Evolutionary conservation across 2,113 vertebrate genomes (phyloP), one percentile per base, ranked within the genome.

Genomic region (Gambusia affinis): DNA sequence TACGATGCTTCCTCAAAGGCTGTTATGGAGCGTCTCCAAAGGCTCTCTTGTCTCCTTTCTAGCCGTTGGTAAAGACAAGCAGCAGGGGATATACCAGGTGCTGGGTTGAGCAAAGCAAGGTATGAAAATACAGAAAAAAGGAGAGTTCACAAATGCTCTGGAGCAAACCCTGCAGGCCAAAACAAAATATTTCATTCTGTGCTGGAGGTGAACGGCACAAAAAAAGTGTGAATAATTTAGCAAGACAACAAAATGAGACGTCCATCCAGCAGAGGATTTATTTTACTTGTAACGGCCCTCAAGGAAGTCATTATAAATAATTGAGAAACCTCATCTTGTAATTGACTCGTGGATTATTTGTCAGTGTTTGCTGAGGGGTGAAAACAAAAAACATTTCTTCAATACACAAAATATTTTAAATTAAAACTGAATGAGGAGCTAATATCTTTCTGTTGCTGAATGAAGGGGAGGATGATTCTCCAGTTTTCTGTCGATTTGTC

Each of bases 251-350:
- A 73, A 77, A 82, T 28, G 39, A 76, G 51, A 57, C 22, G 51
- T 60, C 64, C 73, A 74, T 64, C 54, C 47, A 60, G 12, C 60
- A 29, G 80, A 75, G 69, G 71, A 71, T 27, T 39, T 64, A 64
- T 81, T 77, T 81, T 4, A 64, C 76, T 65, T 1, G 8, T 73
- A 82, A 81, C 76, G 8, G 1, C 67, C 71, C 70, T 77, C 37
- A 28, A 68, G 60, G 63, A 77, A 74, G 64, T 31, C 62, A 33
- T 80, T 68, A 81, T 65, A 65, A 76, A 84, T 84, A 67, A 85
- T 70, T 71, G 70, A 87, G 35, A 72, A 71, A 60, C 29, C 28
- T 57, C 44, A 24, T 57, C 14, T 51, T 60, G 24, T 77, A n/a
- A 74, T 82, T 82, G 69, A 62, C 71, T 82, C 57, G 60, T 27